phyloP scores from a whole-genome alignment of 1,140 invertebrate genomes.

The Zaprionus gabonicus region DNA sequence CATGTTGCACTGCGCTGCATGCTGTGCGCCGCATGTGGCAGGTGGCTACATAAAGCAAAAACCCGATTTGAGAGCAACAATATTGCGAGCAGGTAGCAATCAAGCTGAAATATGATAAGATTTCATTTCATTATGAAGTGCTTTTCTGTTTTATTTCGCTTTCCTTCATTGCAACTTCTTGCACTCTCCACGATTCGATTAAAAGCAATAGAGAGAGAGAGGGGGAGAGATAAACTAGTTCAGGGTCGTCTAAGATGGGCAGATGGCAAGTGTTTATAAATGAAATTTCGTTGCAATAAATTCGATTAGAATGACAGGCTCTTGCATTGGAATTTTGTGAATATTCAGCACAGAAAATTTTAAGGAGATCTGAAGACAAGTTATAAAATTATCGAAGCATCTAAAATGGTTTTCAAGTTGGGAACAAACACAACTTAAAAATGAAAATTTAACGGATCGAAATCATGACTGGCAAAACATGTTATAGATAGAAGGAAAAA shows the following conservation, averaged over 20 bases:
- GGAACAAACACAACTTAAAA: background rate
- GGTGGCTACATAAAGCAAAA: background rate
- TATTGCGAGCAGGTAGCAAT: constrained; percentile 61
- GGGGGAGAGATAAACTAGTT: constrained; percentile 1
- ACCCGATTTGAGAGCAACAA: constrained; percentile 46
- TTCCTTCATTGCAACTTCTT: constrained; percentile 1
- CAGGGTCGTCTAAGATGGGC: background rate
- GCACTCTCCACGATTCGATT: constrained; percentile 20
- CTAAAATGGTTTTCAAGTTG: background rate
- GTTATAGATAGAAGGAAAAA: too few species aligned
- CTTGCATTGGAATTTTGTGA: background rate
- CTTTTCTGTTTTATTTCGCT: constrained; percentile 28
- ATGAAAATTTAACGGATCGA: background rate
- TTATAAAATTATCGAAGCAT: background rate
- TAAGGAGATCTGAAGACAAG: background rate
- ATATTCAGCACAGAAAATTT: background rate
- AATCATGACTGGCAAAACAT: background rate
- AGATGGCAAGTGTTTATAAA: constrained; percentile 7
- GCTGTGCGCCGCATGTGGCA: constrained; percentile 1
- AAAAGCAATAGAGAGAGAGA: too few species aligned
- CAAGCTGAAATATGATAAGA: constrained; percentile 67
- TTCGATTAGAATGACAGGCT: background rate
- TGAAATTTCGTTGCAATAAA: background rate
- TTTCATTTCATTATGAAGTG: constrained; percentile 73
- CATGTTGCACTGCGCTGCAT: background rate